Conservation (phyloP, 2,888 invertebrate genomes). For the Heterodera filipjevi region DNA sequence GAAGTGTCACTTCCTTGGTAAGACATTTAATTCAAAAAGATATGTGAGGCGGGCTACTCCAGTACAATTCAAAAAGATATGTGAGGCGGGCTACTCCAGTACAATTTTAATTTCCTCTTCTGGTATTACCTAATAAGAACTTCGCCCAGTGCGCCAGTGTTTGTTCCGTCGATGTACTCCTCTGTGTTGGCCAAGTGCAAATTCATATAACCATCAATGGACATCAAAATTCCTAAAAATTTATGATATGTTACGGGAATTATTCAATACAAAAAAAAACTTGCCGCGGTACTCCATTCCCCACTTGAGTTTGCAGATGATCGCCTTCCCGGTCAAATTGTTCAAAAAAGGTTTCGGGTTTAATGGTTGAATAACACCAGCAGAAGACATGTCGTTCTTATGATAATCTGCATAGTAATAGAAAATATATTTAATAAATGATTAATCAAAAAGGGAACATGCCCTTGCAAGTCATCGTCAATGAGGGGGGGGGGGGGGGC, state of each 20-base stretch:
- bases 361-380: slow-evolving; percentile 72
- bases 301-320: slow-evolving; percentile 97
- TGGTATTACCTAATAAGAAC: slow-evolving; percentile 80
- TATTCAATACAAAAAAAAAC: slow-evolving; percentile 11
- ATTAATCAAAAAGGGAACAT: too few species aligned
- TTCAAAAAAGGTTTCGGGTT: slow-evolving; percentile 99
- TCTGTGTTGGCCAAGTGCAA: slow-evolving; percentile 93
- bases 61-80: too few species aligned
- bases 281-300: slow-evolving; percentile 91
- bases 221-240: slow-evolving; percentile 82
- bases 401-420: not conserved
- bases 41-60: too few species aligned
- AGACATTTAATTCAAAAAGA: too few species aligned
- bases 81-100: too few species aligned
- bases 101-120: not conserved
- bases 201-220: slow-evolving; percentile 99
- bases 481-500: too few species aligned
- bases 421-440: too few species aligned
- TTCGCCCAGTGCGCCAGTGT: slow-evolving; percentile 92
- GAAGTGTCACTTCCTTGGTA: too few species aligned
- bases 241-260: too few species aligned
- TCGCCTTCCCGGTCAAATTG: slow-evolving; percentile 94
- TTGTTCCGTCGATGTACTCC: slow-evolving; percentile 89
- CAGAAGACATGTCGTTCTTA: slow-evolving; percentile 39
- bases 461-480: too few species aligned